phyloP scores from a whole-genome alignment of 1,140 invertebrate genomes.

The Bombus soroeensis region DNA sequence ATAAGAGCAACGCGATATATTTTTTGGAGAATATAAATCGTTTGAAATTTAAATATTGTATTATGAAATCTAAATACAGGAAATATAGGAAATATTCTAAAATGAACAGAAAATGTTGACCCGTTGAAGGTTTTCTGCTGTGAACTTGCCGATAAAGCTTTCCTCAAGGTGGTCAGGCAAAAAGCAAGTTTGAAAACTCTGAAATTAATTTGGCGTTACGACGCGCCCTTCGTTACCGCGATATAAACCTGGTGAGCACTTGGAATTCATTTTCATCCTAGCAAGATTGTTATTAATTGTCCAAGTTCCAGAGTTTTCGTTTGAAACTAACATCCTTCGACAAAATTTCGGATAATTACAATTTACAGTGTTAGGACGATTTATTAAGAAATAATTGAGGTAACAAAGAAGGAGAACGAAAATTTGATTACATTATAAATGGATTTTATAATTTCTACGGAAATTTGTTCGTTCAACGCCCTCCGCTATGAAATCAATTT shows the following conservation, averaged over 20 bases:
- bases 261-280: constrained; percentile 39
- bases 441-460: background rate
- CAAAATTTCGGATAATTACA: too few relatives aligned
- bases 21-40: too few relatives aligned
- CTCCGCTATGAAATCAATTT: background rate
- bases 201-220: background rate
- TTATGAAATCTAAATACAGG: too few relatives aligned
- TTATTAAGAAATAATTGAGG: background rate
- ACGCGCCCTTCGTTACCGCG: background rate
- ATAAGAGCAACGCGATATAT: too few relatives aligned
- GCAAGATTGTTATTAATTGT: constrained; percentile 7
- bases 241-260: background rate
- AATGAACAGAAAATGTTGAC: accelerated
- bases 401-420: background rate
- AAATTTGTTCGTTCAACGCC: background rate
- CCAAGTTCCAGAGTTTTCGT: background rate
- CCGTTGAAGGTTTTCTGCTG: background rate
- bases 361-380: background rate
- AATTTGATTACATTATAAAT: background rate
- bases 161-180: background rate
- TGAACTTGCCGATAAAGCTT: background rate
- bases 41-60: too few relatives aligned
- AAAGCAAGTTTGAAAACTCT: background rate
- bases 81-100: too few relatives aligned
- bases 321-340: too few relatives aligned